Base-by-base conservation (phyloP, 2,888 invertebrate genomes). In the Lasioglossum villosulum region DNA sequence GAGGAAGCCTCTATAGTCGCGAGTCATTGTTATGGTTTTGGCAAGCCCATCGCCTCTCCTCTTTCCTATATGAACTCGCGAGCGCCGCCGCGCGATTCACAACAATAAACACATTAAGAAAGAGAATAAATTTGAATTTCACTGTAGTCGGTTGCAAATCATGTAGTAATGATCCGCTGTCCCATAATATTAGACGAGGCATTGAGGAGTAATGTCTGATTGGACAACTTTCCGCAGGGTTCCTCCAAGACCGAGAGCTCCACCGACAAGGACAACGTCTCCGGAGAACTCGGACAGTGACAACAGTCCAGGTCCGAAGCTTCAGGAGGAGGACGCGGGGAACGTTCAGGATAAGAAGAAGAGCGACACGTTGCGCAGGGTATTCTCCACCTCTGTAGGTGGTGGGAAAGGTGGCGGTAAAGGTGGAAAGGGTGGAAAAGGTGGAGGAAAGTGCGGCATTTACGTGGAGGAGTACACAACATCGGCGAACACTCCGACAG, bases 331-430 rank as follows among this genome's bases (percentile, higher is more conserved):
- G 75, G 93, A 93, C 37, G 95, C 95, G n/a, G 96, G 96, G 76
- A 94, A 95, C 19, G 96, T 96, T 1, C 96, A 96, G 83, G 97
- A 97, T 93, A 97, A 97, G 92, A 97, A 97, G 95, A 97, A 97
- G 94, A 97, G 96, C 90, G 97, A 96, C 91, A 97, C 97, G 0
- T 94, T 97, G 78, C 95, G 97, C 68, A 97, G 97, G 92, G 95
- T 97, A 77, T 97, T 97, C 93, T 96, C 96, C 1, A 96, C 95
- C 19, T 96, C 96, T 74, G 94, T 93, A 86, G 94, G 91, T 19
- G 94, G 94, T 4, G 95, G 93, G 0, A 95, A 95, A 77, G 96
- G 96, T 84, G 97, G 97, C 4, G 96, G 96, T 14, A 97, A 97
- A 91, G 96, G 97, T 73, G 97, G 97, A 0, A 95, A 95, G 52